phyloP scores from a whole-genome alignment of 2,888 invertebrate genomes.

The Ctena decussata region DNA sequence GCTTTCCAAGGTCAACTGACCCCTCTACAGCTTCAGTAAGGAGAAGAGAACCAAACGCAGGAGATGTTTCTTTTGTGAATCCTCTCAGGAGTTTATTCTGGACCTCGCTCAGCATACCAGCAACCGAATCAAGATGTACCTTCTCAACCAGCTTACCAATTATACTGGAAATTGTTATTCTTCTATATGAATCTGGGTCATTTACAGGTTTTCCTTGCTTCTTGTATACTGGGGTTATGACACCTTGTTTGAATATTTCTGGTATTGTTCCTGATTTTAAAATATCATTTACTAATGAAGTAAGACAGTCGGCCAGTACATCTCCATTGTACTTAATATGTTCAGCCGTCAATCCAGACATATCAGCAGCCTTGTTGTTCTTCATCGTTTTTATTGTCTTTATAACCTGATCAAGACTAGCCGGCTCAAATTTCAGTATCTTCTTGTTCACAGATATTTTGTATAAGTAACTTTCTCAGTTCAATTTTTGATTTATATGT shows the following conservation, averaged over 20 bases:
- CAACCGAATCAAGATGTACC: background rate
- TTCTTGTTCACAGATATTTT: background rate
- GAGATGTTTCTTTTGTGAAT: slow-evolving; percentile 13
- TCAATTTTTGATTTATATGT: background rate
- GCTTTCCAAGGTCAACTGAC: background rate
- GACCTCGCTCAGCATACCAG: background rate
- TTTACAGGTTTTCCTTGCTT: slow-evolving; percentile 10
- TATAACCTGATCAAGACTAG: background rate
- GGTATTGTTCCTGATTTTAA: background rate
- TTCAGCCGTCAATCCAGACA: background rate
- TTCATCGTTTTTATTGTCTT: background rate
- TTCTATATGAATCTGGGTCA: slow-evolving; percentile 22
- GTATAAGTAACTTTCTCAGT: background rate
- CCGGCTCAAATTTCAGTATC: background rate
- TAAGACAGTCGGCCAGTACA: background rate
- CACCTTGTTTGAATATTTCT: slow-evolving; percentile 6
- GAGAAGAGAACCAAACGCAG: background rate
- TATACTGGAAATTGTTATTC: slow-evolving; percentile 7
- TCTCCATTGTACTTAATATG: slow-evolving; percentile 7
- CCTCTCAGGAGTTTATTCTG: slow-evolving; percentile 10
- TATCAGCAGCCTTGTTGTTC: slow-evolving; percentile 14
- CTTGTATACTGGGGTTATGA: background rate
- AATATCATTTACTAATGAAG: background rate
- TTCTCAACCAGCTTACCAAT: slow-evolving; percentile 22
- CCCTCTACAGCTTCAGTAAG: background rate